Evolutionary conservation across 2,888 invertebrate genomes (phyloP), one percentile per base, ranked within the genome.

Genomic region (Cephus rjabovi): DNA sequence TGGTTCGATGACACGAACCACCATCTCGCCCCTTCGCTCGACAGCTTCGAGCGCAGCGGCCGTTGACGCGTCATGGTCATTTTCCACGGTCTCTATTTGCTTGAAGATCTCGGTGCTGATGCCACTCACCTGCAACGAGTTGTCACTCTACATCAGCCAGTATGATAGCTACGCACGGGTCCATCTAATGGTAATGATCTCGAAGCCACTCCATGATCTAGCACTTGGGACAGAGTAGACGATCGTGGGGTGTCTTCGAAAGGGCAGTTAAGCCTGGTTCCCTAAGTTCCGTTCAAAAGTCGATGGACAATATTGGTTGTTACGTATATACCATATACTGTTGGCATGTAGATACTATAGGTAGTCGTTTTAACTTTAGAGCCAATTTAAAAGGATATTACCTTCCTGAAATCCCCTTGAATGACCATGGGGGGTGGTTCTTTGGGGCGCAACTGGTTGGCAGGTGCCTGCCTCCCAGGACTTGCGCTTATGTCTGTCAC

Each of bases 41-140:
- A 98, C 98, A 90, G 96, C 96, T 93, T 97, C 97, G 93, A 98
- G 94, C 85, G 97, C 97, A 87, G 97, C 97, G 83, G 98, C 97
- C 85, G 97, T 97, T 88, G 97, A 96, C 85, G 97, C 96, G 92
- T 98, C 97, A 93, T 97, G 97, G 93, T 98, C 98, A 93, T 98
- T 98, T 93, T 98, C 98, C 87, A 98, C 97, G 90, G 97, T 96
- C 94, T 98, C 98, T 95, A 98, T 97, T 95, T 98, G 98, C 90
- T 97, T 96, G 94, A 98, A 98, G 93, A 98, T 98, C 94, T 98
- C 98, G 91, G 97, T 97, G 92, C 97, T 97, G 90, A 98, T 98
- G 90, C 98, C 98, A 92, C 98, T 98, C 91, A 98, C 98, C 97
- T 97, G 93, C 76, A 92, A 92, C 84, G 87, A 83, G 85, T 86